Evolutionary conservation across 2,113 vertebrate genomes (phyloP), one percentile per base, ranked within the genome.

Genomic region (Cyanistes caeruleus): DNA sequence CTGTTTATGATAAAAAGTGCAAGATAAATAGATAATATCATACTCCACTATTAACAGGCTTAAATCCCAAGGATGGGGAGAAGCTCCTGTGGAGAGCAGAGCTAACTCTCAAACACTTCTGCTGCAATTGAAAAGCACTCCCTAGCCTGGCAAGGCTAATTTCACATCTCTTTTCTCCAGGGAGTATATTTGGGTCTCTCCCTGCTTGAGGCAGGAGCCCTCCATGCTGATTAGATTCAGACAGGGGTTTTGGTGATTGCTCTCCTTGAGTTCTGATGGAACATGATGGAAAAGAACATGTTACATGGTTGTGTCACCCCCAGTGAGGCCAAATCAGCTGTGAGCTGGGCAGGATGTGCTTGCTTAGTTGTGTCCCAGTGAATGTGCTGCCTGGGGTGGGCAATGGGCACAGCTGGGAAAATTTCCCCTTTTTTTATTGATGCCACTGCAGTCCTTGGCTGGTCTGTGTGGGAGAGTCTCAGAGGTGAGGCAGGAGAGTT

Each of bases 361-460:
- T 39, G 9, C 53, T 8, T 15, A 52, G 31, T 35, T 30, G 39
- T 68, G 58, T 76, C n/a, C 48, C 11, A 0, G 1, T 5, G 18
- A 89, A 72, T 12, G 27, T 48, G 22, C 9, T 53, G 19, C 28
- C 13, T 1, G 0, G 17, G 27, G 76, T 2, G 1, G 82, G 31
- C 67, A 21, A 30, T 28, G 68, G 33, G 69, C 92, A 95, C 93
- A 97, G 86, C 93, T 96, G 97, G 94, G 31, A 84, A 27, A 76
- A 91, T 83, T 89, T 90, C 80, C 80, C 13, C 4, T 91, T 91
- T 97, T 96, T 96, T 97, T 96, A 96, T 95, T 94, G 94, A 94
- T 64, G 60, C 58, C 75, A 82, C 88, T 56, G 35, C 0, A 1
- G 22, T 83, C 82, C 72, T 87, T 60, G 62, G 72, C 76, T 95